Evolutionary conservation across 2,797 vertebrate genomes (phyloP).

Genomic region (Labroides dimidiatus): DNA sequence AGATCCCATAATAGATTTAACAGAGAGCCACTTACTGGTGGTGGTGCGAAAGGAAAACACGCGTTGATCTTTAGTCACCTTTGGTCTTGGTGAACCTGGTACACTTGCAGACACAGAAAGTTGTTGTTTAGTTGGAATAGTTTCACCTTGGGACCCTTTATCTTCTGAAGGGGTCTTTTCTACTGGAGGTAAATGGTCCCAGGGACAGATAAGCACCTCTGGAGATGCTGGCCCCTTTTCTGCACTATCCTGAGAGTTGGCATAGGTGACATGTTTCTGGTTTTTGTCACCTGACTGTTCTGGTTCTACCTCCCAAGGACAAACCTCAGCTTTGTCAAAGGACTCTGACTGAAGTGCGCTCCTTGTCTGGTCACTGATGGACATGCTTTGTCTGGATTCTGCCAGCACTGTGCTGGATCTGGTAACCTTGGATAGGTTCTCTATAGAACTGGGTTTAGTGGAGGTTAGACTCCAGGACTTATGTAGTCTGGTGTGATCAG

Average conservation of each 20-base stretch:
- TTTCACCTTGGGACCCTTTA: slow-evolving; percentile 56
- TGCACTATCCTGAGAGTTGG: slow-evolving; percentile 77
- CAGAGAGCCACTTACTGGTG: slow-evolving; percentile 81
- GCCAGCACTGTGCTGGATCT: slow-evolving; percentile 57
- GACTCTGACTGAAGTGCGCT: slow-evolving; percentile 79
- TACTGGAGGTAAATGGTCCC: slow-evolving; percentile 65
- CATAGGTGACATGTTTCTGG: slow-evolving; percentile 86
- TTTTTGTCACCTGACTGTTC: slow-evolving; percentile 64
- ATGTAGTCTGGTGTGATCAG: slow-evolving; percentile 83
- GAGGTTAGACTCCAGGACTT: slow-evolving; percentile 89
- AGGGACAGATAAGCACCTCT: slow-evolving; percentile 57
- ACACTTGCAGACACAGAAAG: slow-evolving; percentile 77
- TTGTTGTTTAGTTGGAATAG: slow-evolving; percentile 63
- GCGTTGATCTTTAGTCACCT: slow-evolving; percentile 67
- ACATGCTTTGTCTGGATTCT: slow-evolving; percentile 65
- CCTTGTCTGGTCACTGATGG: slow-evolving; percentile 81
- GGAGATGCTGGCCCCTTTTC: slow-evolving; percentile 68
- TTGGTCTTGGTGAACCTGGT: slow-evolving; percentile 79
- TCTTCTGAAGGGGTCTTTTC: slow-evolving; percentile 54
- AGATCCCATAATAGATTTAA: slow-evolving; percentile 83
- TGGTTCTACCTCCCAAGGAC: slow-evolving; percentile 75
- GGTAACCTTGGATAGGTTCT: slow-evolving; percentile 72
- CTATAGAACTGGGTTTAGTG: slow-evolving; percentile 71
- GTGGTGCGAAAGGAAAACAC: slow-evolving; percentile 79
- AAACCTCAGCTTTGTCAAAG: slow-evolving; percentile 76